phyloP scores from a whole-genome alignment of 2,888 invertebrate genomes.

The Toxonevra muliebris region DNA sequence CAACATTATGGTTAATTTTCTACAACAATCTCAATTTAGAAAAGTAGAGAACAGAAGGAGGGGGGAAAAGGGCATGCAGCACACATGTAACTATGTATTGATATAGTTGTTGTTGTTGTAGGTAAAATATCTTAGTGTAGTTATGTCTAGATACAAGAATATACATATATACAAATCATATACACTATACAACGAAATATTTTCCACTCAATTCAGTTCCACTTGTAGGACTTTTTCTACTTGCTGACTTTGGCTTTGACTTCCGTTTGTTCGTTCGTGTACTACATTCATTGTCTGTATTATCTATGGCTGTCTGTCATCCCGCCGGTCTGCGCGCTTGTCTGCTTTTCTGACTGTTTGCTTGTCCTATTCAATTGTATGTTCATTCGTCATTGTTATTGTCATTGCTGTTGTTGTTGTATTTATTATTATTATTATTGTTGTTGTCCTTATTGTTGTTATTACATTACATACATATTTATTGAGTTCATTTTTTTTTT shows the following conservation, averaged over 20 bases:
- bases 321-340: background rate
- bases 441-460: constrained; percentile 44
- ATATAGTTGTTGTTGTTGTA: too few relatives aligned
- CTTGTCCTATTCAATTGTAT: background rate
- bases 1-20: constrained; percentile 4
- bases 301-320: background rate
- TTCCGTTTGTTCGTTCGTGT: too few relatives aligned
- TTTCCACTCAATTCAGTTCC: too few relatives aligned
- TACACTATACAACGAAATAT: too few relatives aligned
- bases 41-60: too few relatives aligned
- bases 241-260: too few relatives aligned
- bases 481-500: background rate
- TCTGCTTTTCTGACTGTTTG: background rate
- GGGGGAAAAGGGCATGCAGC: too few relatives aligned
- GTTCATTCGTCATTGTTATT: background rate
- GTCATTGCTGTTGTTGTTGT: constrained; percentile 38
- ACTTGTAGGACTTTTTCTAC: too few relatives aligned
- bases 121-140: too few relatives aligned
- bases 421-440: constrained; percentile 50
- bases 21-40: background rate
- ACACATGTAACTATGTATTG: too few relatives aligned
- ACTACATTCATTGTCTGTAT: background rate
- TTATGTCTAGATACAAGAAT: too few relatives aligned
- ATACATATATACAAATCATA: too few relatives aligned
- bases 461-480: background rate